Evolutionary conservation across 2,888 invertebrate genomes (phyloP).

Genomic region (Dolomedes plantarius): DNA sequence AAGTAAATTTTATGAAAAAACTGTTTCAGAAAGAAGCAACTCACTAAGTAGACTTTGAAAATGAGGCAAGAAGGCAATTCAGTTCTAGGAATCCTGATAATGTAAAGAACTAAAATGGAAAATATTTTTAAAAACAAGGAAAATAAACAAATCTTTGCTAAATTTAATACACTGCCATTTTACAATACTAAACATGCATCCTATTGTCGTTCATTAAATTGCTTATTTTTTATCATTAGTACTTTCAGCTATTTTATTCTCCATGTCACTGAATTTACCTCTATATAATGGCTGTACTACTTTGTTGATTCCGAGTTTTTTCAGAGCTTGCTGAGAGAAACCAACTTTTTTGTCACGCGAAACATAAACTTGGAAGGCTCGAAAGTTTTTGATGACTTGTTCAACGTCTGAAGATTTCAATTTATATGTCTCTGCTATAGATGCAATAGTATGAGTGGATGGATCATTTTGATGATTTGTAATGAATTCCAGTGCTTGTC

Average conservation of each 20-base stretch:
- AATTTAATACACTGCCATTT: no score
- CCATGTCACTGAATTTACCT: conserved; percentile 23
- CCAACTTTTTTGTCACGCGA: conserved; percentile 21
- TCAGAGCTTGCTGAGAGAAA: not conserved
- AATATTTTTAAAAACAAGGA: no score
- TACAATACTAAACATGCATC: no score
- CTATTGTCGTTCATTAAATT: no score
- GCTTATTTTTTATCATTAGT: conserved; percentile 4
- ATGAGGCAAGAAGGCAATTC: no score
- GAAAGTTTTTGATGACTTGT: conserved; percentile 43
- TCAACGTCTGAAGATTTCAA: conserved; percentile 40
- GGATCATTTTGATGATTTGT: conserved; percentile 55
- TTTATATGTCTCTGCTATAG: conserved; percentile 35
- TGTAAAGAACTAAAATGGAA: no score
- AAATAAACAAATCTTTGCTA: no score
- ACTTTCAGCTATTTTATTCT: not conserved
- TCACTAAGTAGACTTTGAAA: no score
- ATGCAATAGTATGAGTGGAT: not conserved
- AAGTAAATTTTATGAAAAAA: no score
- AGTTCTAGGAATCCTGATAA: no score
- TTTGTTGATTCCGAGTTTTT: conserved; percentile 35
- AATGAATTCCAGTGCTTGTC: conserved; percentile 56
- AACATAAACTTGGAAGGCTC: conserved; percentile 35
- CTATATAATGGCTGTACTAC: conserved; percentile 23
- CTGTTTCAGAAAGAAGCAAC: no score